These are phyloP conservation scores for Adelosebastes latens DNA, from an alignment of 2,797 vertebrate species.

Conservation along the genomic window DNA sequence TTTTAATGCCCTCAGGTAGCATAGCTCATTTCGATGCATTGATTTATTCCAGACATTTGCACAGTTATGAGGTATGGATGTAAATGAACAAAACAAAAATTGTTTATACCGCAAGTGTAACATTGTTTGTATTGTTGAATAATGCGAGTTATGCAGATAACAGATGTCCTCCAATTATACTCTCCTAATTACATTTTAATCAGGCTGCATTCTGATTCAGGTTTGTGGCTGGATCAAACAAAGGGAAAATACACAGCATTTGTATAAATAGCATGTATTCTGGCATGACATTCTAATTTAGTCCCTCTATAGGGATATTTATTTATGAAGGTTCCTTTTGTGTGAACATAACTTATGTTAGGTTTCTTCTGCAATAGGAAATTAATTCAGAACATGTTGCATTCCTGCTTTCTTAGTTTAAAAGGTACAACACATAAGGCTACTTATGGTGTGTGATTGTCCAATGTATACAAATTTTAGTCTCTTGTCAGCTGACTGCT, in stretches of 20 bases:
- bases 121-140: conserved; percentile 53
- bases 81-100: conserved; percentile 33
- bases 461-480: neutral
- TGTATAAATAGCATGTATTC: conserved; percentile 43
- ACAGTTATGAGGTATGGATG: neutral
- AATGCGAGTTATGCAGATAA: conserved; percentile 62
- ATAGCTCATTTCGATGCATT: conserved; percentile 16
- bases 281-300: conserved; percentile 27
- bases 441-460: neutral
- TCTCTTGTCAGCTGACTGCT: neutral
- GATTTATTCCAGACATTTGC: conserved; percentile 34
- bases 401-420: neutral
- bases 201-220: conserved; percentile 70
- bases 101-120: neutral
- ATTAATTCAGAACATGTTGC: neutral
- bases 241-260: conserved; percentile 44
- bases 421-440: neutral
- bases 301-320: neutral
- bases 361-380: neutral
- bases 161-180: conserved; percentile 79
- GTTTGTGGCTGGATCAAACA: conserved; percentile 52
- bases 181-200: conserved; percentile 76
- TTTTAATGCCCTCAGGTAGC: conserved; percentile 15
- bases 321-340: neutral
- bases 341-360: neutral